Evolutionary conservation across 2,113 vertebrate species (phyloP).

Genomic region (Pomatorhinus ruficollis): DNA sequence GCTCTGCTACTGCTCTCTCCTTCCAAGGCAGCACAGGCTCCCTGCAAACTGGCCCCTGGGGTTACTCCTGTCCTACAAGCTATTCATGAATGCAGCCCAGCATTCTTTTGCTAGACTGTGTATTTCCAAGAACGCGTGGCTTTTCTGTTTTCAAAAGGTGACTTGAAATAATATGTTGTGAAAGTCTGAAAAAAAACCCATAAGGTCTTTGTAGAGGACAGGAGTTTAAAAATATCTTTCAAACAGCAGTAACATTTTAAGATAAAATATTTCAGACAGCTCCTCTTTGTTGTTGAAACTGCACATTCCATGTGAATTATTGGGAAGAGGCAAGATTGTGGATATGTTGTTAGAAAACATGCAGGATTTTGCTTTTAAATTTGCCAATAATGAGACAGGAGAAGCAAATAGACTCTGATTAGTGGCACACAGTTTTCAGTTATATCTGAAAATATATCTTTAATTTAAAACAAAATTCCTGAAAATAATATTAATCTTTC

Average conservation of each 20-base stretch:
- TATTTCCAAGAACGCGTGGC: slow-evolving; percentile 13
- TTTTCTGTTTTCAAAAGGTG: not conserved
- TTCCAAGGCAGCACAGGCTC: slow-evolving; percentile 34
- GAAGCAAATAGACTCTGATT: not conserved
- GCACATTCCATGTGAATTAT: not conserved
- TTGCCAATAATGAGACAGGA: not conserved
- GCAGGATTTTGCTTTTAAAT: not conserved
- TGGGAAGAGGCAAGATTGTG: not conserved
- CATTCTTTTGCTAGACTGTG: slow-evolving; percentile 21
- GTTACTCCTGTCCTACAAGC: slow-evolving; percentile 59
- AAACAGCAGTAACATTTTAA: not conserved
- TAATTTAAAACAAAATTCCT: not conserved
- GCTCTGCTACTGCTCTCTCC: slow-evolving; percentile 29
- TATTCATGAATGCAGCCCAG: slow-evolving; percentile 31
- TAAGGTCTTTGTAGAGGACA: not conserved
- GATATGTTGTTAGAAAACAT: not conserved
- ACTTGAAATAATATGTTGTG: slow-evolving; percentile 23
- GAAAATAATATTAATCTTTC: not conserved
- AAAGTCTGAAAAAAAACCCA: not conserved
- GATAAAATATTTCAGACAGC: not conserved
- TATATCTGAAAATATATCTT: not conserved
- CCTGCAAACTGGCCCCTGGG: slow-evolving; percentile 37
- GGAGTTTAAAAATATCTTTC: not conserved
- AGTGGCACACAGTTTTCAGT: not conserved
- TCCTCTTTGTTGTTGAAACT: not conserved